Base-by-base conservation (phyloP, 2,113 vertebrate species). In the Myrmophylax atrothorax region DNA sequence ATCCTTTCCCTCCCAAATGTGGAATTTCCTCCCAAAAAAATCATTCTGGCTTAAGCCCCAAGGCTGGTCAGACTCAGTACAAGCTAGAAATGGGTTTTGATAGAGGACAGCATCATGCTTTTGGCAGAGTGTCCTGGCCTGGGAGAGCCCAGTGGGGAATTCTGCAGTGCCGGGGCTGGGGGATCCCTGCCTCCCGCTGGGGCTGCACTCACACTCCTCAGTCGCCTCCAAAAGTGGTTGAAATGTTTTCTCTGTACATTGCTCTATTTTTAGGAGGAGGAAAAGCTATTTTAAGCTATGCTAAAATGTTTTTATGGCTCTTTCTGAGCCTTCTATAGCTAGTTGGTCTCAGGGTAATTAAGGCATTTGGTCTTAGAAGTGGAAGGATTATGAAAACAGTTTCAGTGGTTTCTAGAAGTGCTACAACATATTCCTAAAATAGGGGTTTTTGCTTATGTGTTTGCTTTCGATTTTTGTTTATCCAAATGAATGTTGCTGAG, bases 1-100 rank as follows among this genome's bases (percentile, higher is more conserved):
- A 94, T 96, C 90, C 93, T 96, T 92, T 95, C 94, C 96, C 94
- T 96, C 96, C 96, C 96, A 96, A 90, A 95, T 28, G 90, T 96
- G 94, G 96, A 97, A 97, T 97, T 97, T 96, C 94, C 92, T 96
- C 83, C 89, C 44, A 10, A 74, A 95, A 96, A 92, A 94, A 23
- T 75, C 33, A 1, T 90, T 84, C 84, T 96, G 96, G 93, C 94
- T 90, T 64, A 23, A 78, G 76, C 79, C 69, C 69, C 69, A 66
- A 75, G 56, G 80, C 73, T 92, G 92, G 86, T 81, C 93, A 93
- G 88, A 33, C 80, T 86, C 52, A 74, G 73, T 31, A 29, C 56
- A 92, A 60, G 52, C 85, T 78, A 28, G 80, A 82, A 93, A 62
- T 17, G 77, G 76, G 83, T 78, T 93, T 89, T 93, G 88, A 87